Base-by-base conservation (phyloP, 2,797 vertebrate genomes). In the Scarus forsteni region DNA sequence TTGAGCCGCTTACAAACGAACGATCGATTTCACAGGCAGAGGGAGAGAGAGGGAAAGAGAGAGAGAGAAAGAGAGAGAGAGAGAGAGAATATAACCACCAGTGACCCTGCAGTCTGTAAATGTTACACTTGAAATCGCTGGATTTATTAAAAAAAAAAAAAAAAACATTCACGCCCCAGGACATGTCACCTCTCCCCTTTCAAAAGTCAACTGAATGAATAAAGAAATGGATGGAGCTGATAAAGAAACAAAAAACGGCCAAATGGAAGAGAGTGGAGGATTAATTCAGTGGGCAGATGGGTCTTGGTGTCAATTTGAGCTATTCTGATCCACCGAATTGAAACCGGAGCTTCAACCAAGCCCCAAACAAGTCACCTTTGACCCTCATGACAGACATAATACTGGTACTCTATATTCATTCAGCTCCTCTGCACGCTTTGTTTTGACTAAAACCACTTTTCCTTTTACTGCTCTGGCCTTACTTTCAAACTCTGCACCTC, bases 251-350 rank as follows among this genome's bases (percentile, higher is more conserved):
- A 27, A 87, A 90, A 90, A 84, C 36, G 19, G 70, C 80, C 84
- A 90, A 92, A 92, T 93, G 85, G 89, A 91, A 93, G 86, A 88
- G 88, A 92, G 91, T 90, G 88, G 78, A 90, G 85, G 92, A 92
- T 90, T 93, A 91, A 93, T 93, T 90, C 91, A 86, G 89, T 92
- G 90, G 93, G 92, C 92, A 92, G 88, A 91, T 87, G 88, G 93
- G 93, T 94, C 92, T 88, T 84, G 88, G 91, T 94, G 91, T 94
- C 93, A 94, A 95, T 94, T 94, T 94, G 83, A 93, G 89, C 85
- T 89, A 87, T 93, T 94, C 89, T 93, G 91, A 93, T 94, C 92
- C 90, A 71, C 73, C 80, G 89, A 92, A 92, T 92, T 90, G 88
- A 93, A 90, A 91, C 88, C 74, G 70, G 87, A 91, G 86, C 90